Evolutionary conservation across 2,888 invertebrate genomes (phyloP).

Genomic region (Branchipolynoe longqiensis): DNA sequence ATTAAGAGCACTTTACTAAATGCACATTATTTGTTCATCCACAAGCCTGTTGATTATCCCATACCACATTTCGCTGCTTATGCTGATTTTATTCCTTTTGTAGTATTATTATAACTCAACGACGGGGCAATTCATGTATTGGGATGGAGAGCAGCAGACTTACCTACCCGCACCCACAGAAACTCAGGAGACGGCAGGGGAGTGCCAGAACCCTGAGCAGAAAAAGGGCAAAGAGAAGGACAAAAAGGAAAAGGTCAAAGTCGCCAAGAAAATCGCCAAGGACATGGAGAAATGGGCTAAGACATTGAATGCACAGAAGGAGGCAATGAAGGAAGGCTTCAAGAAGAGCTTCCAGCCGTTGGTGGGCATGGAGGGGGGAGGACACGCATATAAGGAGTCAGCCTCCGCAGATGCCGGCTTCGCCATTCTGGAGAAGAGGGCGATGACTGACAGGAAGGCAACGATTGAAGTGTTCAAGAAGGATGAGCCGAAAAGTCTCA

Average conservation of each 20-base stretch:
- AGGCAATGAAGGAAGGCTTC: slow-evolving; percentile 82
- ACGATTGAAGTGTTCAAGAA: slow-evolving; percentile 5
- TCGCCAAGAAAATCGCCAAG: slow-evolving; percentile 98
- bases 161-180: slow-evolving; percentile 76
- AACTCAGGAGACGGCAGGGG: neutral
- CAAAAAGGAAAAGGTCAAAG: slow-evolving; percentile 96
- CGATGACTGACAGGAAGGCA: slow-evolving; percentile 33
- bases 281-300: slow-evolving; percentile 98
- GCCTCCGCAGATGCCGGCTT: slow-evolving; percentile 96
- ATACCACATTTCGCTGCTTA: too few species aligned
- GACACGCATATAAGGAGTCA: slow-evolving; percentile 81
- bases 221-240: slow-evolving; percentile 81
- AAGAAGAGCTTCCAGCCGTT: slow-evolving; percentile 68
- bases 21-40: too few species aligned
- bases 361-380: too few species aligned
- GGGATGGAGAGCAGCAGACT: slow-evolving; percentile 87
- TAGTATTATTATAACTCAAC: slow-evolving; percentile 96
- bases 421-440: slow-evolving; percentile 91
- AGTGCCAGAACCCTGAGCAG: slow-evolving; percentile 65
- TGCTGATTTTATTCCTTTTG: neutral
- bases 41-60: too few species aligned
- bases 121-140: slow-evolving; percentile 95
- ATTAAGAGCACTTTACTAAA: too few species aligned
- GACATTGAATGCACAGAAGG: slow-evolving; percentile 94
- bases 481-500: slow-evolving; percentile 55